These are phyloP conservation scores for rat (Rattus norvegicus) DNA, from an alignment of 2,113 vertebrate genomes.

Conservation along the genomic window DNA sequence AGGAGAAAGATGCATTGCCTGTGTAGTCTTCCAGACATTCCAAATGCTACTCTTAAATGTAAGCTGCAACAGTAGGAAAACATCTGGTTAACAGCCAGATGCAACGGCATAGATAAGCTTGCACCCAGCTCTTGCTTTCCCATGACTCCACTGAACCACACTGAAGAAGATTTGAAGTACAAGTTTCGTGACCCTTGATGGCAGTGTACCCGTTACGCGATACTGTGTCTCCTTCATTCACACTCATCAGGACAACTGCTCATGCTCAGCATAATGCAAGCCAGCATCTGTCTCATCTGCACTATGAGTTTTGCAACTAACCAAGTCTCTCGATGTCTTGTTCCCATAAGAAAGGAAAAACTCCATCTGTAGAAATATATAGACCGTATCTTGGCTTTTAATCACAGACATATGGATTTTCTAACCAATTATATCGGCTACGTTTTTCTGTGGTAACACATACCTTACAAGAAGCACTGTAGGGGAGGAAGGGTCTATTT, in stretches of 20 bases:
- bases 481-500: background rate
- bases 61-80: background rate
- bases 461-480: background rate
- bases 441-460: background rate
- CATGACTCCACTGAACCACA: background rate
- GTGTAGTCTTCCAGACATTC: background rate
- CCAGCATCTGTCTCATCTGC: background rate
- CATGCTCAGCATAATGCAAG: background rate
- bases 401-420: background rate
- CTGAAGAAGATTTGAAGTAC: background rate
- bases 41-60: constrained; percentile 30
- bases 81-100: background rate
- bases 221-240: background rate
- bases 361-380: background rate
- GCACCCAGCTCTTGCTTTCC: background rate
- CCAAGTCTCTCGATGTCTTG: background rate
- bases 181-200: background rate
- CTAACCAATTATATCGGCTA: background rate
- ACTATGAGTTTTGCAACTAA: background rate
- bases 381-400: background rate
- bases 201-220: background rate
- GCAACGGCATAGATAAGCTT: background rate
- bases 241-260: background rate
- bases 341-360: background rate
- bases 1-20: constrained; percentile 16